phyloP scores from a whole-genome alignment of 2,113 vertebrate genomes.

The Fulica atra region DNA sequence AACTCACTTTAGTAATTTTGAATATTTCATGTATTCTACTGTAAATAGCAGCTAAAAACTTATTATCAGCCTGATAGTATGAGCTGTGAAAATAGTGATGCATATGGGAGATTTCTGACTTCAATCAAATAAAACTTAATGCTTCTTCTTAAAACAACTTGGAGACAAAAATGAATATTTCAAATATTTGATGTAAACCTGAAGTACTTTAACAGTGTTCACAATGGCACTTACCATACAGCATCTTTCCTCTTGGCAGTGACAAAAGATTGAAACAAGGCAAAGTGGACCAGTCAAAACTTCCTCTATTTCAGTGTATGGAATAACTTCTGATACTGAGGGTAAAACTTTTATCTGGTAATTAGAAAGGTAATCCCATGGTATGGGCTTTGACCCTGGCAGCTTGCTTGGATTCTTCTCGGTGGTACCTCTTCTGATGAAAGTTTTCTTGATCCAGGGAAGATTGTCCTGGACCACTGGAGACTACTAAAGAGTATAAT shows the following conservation, averaged over 20 bases:
- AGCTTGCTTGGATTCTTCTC: not conserved
- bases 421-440: not conserved
- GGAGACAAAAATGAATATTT: not conserved
- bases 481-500: not conserved
- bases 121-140: not conserved
- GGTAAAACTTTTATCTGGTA: not conserved
- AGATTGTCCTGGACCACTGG: not conserved
- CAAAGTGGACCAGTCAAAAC: not conserved
- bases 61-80: not conserved
- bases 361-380: not conserved
- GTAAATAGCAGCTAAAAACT: slow-evolving; percentile 29
- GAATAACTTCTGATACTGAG: not conserved
- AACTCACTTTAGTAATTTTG: not conserved
- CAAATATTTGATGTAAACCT: not conserved
- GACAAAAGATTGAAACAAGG: not conserved
- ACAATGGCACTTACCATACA: not conserved
- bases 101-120: slow-evolving; percentile 15
- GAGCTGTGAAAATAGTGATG: not conserved
- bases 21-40: slow-evolving; percentile 8
- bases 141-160: not conserved
- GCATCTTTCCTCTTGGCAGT: not conserved
- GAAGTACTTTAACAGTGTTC: not conserved
- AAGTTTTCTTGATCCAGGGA: not conserved
- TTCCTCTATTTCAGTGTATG: not conserved
- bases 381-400: not conserved